Percentiles rank a stretch among this genome's conserved stretches.
phyloP scores from a whole-genome alignment of 2,888 invertebrate species.

The Amiota communis region DNA sequence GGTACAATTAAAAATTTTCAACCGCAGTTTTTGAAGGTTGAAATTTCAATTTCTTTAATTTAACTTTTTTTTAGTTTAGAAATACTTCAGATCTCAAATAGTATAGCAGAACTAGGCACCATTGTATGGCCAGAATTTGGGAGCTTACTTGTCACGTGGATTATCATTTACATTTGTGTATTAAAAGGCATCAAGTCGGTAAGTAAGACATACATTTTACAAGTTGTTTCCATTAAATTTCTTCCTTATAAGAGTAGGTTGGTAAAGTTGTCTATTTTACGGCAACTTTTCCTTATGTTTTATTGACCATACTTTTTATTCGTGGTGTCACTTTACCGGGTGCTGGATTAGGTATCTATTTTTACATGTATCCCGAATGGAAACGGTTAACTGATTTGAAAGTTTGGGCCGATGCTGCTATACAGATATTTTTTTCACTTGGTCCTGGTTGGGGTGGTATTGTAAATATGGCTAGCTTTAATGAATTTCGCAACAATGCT shows the following conservation, averaged over 20 bases:
- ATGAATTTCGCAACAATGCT: conserved; percentile 83
- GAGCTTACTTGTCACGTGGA: conserved; percentile 85
- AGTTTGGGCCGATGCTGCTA: conserved; percentile 94
- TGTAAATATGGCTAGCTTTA: conserved; percentile 89
- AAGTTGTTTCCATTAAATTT: not conserved
- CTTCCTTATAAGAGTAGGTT: conserved; percentile 53
- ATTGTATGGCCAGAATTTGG: conserved; percentile 87
- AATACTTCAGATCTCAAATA: conserved; percentile 83
- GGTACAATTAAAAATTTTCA: not conserved
- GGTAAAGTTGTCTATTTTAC: conserved; percentile 85
- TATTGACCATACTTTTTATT: conserved; percentile 81
- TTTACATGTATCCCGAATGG: conserved; percentile 88
- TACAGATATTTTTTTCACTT: conserved; percentile 93
- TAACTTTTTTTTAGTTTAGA: conserved; percentile 78
- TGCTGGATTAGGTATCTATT: conserved; percentile 82
- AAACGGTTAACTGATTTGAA: conserved; percentile 82
- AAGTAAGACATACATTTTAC: conserved; percentile 27
- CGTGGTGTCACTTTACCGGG: conserved; percentile 88
- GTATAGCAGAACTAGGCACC: conserved; percentile 82
- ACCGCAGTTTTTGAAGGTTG: not conserved
- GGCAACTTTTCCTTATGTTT: conserved; percentile 86
- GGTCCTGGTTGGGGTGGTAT: conserved; percentile 92
- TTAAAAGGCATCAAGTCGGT: conserved; percentile 88
- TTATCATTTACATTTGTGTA: conserved; percentile 87
- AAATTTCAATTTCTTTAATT: conserved; percentile 53